Base-by-base conservation (phyloP, 2,797 vertebrate species). In the Cossypha heuglini region DNA sequence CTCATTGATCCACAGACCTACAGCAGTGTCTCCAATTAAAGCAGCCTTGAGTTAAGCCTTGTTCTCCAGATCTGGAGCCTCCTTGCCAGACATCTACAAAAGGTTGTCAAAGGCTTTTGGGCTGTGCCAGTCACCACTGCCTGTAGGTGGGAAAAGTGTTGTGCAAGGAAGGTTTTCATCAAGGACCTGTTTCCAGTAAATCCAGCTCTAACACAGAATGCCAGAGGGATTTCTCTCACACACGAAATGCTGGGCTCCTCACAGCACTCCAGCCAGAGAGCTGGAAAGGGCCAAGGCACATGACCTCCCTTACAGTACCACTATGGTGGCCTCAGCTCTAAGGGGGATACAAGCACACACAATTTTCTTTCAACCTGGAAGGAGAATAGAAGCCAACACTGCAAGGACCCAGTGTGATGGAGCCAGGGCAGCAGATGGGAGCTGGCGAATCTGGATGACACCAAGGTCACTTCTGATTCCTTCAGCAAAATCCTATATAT, bases 131-230 rank as follows among this genome's bases (percentile, higher is more conserved):
- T 59, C 92, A 67, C 69, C 37, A 29, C 1, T 33, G 48, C 48
- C 90, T 63, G 37, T 45, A 92, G 63, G 67, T 92, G 71, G 89
- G 62, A 88, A 79, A 71, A 92, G 20, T 2, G 26, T 52, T 57
- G 48, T 63, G 57, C 63, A 85, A 87, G 71, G 67, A 85, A 87
- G 59, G 83, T 69, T 94, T 96, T 86, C 83, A 86, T 55, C 77
- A 61, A 78, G 51, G 55, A 84, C 77, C 71, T 54, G 61, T 43
- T 91, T 85, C 71, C 90, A 96, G 88, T 79, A 92, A 96, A 92
- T 61, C 77, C 88, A 67, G 40, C 86, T 75, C 37, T 49, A 69
- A 51, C 33, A 42, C n/a, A 73, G 66, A 81, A 59, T 40, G 59
- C 77, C 94, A 82, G 67, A 80, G 77, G 77, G 80, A 52, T 77